phyloP scores from a whole-genome alignment of 2,797 vertebrate genomes.

The Pipistrellus pygmaeus region DNA sequence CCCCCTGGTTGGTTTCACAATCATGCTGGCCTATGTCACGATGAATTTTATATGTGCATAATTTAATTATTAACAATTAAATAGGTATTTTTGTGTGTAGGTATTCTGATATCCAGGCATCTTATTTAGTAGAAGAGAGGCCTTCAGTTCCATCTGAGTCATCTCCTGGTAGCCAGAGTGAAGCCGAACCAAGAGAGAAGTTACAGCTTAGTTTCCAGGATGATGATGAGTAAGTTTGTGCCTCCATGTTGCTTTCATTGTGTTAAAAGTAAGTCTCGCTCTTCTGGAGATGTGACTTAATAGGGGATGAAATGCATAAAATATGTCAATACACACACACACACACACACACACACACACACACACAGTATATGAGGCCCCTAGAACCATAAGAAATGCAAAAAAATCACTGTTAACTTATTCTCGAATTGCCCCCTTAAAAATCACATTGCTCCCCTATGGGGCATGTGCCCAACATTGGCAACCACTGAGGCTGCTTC shows the following conservation, averaged over 20 bases:
- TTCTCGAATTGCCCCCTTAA: too few species aligned
- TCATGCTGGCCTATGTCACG: background rate
- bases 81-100: slow-evolving; percentile 84
- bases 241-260: background rate
- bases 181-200: slow-evolving; percentile 85
- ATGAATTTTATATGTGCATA: slow-evolving; percentile 49
- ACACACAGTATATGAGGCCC: too few species aligned
- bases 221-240: slow-evolving; percentile 91
- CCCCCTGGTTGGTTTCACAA: background rate
- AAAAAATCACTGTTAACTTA: too few species aligned
- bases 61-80: slow-evolving; percentile 59
- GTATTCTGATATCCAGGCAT: slow-evolving; percentile 88
- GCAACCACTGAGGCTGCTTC: background rate
- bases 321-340: too few species aligned
- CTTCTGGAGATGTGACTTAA: too few species aligned
- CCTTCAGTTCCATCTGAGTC: slow-evolving; percentile 78
- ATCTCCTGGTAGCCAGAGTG: slow-evolving; percentile 75
- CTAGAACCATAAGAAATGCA: too few species aligned
- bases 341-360: too few species aligned
- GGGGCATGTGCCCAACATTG: too few species aligned
- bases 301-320: too few species aligned
- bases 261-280: background rate
- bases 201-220: slow-evolving; percentile 92
- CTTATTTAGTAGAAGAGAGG: slow-evolving; percentile 90
- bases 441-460: too few species aligned